Conservation (phyloP, 2,797 vertebrate species). For the Cossypha heuglini region DNA sequence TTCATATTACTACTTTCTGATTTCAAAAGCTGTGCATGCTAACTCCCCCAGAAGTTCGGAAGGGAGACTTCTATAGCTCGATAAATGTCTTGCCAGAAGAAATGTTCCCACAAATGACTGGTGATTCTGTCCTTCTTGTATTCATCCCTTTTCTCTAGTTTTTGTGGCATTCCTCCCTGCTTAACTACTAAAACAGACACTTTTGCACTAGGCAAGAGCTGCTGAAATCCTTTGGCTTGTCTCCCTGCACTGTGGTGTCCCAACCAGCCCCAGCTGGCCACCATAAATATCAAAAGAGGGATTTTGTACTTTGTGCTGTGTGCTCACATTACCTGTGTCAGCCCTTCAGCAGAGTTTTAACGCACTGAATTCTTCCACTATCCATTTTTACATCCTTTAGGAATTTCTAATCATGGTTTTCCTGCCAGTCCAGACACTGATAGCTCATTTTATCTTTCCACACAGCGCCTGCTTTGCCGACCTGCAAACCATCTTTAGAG, state of each 20-base stretch:
- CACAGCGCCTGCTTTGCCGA: not conserved
- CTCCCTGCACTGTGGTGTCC: not conserved
- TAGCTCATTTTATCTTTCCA: conserved; percentile 10
- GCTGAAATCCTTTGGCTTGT: not conserved
- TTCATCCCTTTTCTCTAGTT: not conserved
- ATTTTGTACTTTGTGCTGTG: not conserved
- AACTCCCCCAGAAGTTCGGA: not conserved
- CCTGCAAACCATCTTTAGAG: not conserved
- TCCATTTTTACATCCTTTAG: not conserved
- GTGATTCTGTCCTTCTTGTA: not conserved
- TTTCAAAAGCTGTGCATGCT: not conserved
- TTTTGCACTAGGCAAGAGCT: not conserved
- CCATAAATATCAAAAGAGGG: not conserved
- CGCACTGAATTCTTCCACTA: not conserved
- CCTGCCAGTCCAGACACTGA: not conserved
- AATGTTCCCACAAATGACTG: not conserved
- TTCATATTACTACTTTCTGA: not conserved
- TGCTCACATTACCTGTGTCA: not conserved
- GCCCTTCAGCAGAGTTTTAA: not conserved
- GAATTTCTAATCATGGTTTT: not conserved
- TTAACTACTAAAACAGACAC: not conserved
- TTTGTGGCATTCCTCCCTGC: not conserved
- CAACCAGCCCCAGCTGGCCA: not conserved
- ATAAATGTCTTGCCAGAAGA: not conserved
- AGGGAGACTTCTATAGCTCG: not conserved